Percentiles rank a stretch among this genome's conserved stretches.
Evolutionary conservation across 2,113 vertebrate genomes (phyloP).

Genomic region (Todiramphus saurophagus): DNA sequence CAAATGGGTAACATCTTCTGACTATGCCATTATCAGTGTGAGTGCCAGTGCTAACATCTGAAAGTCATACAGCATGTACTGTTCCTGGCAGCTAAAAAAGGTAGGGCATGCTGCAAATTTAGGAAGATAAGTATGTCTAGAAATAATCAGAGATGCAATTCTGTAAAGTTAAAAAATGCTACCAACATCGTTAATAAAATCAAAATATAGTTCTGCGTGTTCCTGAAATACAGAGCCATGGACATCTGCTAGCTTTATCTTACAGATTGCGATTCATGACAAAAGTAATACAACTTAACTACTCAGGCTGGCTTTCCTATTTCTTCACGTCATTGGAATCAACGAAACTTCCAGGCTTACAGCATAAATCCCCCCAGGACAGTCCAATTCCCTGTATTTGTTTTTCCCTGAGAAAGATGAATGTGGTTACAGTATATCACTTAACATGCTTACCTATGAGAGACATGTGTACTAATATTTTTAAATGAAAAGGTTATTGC

Average conservation of each 20-base stretch:
- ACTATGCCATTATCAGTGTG: constrained; percentile 7
- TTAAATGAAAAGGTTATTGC: constrained; percentile 4
- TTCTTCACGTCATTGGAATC: constrained; percentile 4
- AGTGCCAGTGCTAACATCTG: constrained; percentile 29
- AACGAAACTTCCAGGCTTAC: constrained; percentile 50
- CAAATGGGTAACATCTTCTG: constrained; percentile 36
- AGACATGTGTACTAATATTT: constrained; percentile 14
- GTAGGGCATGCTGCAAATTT: neutral
- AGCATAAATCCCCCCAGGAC: constrained; percentile 12
- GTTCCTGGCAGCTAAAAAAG: neutral
- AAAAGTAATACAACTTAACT: constrained; percentile 50
- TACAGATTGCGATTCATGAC: neutral
- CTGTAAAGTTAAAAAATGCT: neutral
- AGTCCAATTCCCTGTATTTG: constrained; percentile 5
- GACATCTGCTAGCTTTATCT: neutral
- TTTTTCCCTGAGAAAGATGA: neutral
- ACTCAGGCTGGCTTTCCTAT: constrained; percentile 2
- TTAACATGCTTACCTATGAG: neutral
- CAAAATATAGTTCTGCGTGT: neutral
- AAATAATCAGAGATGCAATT: neutral
- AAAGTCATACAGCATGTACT: constrained; percentile 11
- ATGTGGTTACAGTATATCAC: neutral
- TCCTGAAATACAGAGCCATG: neutral
- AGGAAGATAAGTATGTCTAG: neutral
- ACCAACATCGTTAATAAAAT: neutral